Percentiles rank a stretch among this genome's conserved stretches.
Evolutionary conservation across 1,140 invertebrate species (phyloP).

Genomic region (Acromyrmex charruanus): DNA sequence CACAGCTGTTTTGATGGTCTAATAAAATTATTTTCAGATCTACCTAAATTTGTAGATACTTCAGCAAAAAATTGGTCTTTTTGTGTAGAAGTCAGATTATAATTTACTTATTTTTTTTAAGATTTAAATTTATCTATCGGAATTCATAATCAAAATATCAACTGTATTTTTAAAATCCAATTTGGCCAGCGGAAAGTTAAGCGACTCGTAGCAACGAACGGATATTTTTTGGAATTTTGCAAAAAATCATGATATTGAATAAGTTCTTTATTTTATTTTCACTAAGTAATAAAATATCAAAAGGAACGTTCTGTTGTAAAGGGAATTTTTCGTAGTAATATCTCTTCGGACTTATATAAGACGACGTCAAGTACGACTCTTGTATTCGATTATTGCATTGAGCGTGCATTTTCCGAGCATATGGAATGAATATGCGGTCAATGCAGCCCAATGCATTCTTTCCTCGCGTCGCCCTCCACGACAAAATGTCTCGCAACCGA

Average conservation of each 20-base stretch:
- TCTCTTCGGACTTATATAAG: neutral
- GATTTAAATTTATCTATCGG: no score
- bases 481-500: slow-evolving; percentile 36
- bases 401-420: slow-evolving; percentile 23
- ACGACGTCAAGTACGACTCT: neutral
- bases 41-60: no score
- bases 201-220: neutral
- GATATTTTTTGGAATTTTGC: neutral
- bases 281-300: neutral
- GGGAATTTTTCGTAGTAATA: neutral
- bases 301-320: neutral
- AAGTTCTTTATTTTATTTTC: neutral
- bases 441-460: slow-evolving; percentile 27
- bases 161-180: no score
- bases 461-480: slow-evolving; percentile 17
- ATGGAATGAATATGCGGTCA: slow-evolving; percentile 3
- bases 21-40: no score
- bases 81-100: no score
- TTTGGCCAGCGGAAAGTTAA: no score
- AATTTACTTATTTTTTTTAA: no score
- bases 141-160: no score
- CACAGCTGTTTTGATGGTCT: no score
- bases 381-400: slow-evolving; percentile 38
- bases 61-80: no score
- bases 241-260: neutral